Percentiles rank a stretch among this genome's conserved stretches.
phyloP scores from a whole-genome alignment of 2,888 invertebrate species.

The Anticlea derivata region DNA sequence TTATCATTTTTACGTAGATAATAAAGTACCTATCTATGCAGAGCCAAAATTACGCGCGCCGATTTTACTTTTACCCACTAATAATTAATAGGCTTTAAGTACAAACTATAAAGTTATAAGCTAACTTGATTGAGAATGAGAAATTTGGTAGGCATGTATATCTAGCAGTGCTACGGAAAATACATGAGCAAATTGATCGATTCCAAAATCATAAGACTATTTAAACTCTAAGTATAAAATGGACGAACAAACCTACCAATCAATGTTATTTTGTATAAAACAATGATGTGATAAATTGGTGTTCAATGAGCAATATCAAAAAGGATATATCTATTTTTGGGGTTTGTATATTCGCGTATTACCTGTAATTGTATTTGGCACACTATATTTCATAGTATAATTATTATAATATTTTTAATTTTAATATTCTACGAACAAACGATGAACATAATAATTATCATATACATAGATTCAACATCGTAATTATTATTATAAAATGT shows the following conservation, averaged over 20 bases:
- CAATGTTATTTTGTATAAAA: conserved; percentile 36
- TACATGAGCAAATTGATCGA: conserved; percentile 11
- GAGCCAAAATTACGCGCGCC: no score
- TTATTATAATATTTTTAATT: conserved; percentile 43
- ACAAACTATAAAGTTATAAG: not conserved
- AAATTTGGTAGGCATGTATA: not conserved
- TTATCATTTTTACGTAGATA: not conserved
- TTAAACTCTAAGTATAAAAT: conserved; percentile 36
- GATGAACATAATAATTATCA: conserved; percentile 52
- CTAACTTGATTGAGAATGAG: not conserved
- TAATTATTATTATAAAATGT: conserved; percentile 42
- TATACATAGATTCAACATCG: conserved; percentile 54
- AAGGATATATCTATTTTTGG: conserved; percentile 39
- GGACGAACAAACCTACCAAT: conserved; percentile 47
- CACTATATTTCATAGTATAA: conserved; percentile 41
- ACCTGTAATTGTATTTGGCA: conserved; percentile 77
- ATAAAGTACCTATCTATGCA: no score
- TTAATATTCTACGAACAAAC: conserved; percentile 48
- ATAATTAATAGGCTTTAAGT: no score
- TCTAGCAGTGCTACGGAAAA: conserved; percentile 26
- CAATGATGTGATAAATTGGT: conserved; percentile 45
- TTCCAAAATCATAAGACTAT: conserved; percentile 15
- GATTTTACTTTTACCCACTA: not conserved
- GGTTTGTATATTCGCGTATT: conserved; percentile 58
- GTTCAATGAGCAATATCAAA: conserved; percentile 58